A percentile compares a stretch with the other conserved stretches of the same genome.
Conservation (phyloP, 2,113 vertebrate species). For the Chloebia gouldiae region DNA sequence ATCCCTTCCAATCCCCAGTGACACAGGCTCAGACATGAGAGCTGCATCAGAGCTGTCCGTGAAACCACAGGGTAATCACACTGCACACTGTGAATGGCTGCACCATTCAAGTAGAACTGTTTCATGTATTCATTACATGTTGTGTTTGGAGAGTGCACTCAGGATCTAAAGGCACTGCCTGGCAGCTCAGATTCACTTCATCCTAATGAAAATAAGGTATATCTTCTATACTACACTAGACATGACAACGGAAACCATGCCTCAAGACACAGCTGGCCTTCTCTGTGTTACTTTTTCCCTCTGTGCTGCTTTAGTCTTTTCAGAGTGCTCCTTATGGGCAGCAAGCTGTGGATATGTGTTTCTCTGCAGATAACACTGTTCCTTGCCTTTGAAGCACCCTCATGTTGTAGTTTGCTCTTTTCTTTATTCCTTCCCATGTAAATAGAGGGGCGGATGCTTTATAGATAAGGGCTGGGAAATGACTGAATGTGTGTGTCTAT, state of each 20-base stretch:
- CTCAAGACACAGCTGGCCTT: constrained; percentile 24
- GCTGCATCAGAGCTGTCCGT: neutral
- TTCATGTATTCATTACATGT: neutral
- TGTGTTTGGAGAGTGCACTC: neutral
- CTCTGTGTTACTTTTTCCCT: neutral
- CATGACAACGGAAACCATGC: neutral
- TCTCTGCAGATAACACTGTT: neutral
- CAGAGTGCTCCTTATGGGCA: neutral
- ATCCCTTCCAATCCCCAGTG: neutral
- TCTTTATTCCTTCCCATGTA: neutral
- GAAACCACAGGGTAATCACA: neutral
- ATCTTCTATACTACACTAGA: neutral
- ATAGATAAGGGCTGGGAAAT: neutral
- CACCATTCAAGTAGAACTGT: neutral
- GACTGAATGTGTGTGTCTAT: neutral
- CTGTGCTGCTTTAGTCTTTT: neutral
- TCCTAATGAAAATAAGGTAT: constrained; percentile 23
- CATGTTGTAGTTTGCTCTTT: neutral
- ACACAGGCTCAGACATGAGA: neutral
- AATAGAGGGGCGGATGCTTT: neutral
- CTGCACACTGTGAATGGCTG: neutral
- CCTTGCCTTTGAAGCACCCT: neutral
- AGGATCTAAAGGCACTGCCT: neutral
- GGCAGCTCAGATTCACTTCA: neutral
- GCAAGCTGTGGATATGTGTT: neutral